Evolutionary conservation across 30 jellyfish, hydroid and myxozoan species (phyloP), one percentile per base, ranked within the genome.

Genomic region (Sanderia malayensis): DNA sequence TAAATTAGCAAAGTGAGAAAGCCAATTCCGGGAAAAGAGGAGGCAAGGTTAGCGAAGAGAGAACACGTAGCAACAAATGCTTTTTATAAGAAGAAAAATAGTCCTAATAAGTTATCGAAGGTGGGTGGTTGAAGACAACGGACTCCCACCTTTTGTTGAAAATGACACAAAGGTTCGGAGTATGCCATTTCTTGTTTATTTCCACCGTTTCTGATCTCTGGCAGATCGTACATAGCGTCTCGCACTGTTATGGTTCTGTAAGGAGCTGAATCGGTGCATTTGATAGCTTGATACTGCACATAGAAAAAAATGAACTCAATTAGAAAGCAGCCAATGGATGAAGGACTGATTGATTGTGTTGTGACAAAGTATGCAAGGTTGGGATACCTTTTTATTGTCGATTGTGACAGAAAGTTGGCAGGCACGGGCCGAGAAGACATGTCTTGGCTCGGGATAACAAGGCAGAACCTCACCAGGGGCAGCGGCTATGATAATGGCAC

Each of bases 401-500:
- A 88, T 88, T 2, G 80, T 74, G 20, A 82, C 97, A 23, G 97
- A 76, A 68, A 88, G 61, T 30, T 86, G 75, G 28, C 86, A 76
- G 7, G 87, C 92, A 23, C 79, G 92, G 25, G 88, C 26, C 23
- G 95, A 73, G 72, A 88, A 88, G 18, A 88, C 97, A 46, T 88
- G 97, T 29, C 49, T 84, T 6, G 89, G 81, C 31, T 88, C 97
- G 2, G 97, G 97, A 26, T 73, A 81, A 20, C 22, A 60, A 10
- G 97, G 97, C 15, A 88, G 62, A 17, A 82, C 67, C 52, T 88
- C 97, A 11, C 97, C 97, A 33, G 97, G 97, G 30, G 97, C 97
- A 4, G 97, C 97, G 0, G 97, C 97, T 2, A 88, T 74, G 18
- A 88, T 62, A 15, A 88, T 81, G 17, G 97, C 97, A 2, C 97